Evolutionary conservation across 1,140 invertebrate genomes (phyloP).

Genomic region (Habropoda laboriosa): DNA sequence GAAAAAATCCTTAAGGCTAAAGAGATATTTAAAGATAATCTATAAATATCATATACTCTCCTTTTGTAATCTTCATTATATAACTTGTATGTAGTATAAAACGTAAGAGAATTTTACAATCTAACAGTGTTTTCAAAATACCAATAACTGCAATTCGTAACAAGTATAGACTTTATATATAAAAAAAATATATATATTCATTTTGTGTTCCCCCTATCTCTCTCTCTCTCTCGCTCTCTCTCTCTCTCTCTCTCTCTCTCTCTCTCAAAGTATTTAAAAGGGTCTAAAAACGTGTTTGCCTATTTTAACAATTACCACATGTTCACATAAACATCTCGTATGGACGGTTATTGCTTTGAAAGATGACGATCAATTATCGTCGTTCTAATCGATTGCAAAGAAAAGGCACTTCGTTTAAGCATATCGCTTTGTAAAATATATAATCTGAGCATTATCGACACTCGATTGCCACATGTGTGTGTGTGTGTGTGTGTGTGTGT

Average conservation of each 20-base stretch:
- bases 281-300: conserved; percentile 66
- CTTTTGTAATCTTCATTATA: conserved; percentile 65
- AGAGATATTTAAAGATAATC: conserved; percentile 65
- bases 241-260: too few relatives aligned
- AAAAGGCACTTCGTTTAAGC: conserved; percentile 71
- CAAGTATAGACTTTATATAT: conserved; percentile 80
- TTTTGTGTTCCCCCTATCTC: conserved; percentile 58
- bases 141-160: conserved; percentile 76
- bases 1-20: conserved; percentile 67
- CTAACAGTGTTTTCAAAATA: conserved; percentile 72
- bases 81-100: conserved; percentile 71
- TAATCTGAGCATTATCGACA: conserved; percentile 53
- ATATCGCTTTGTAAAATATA: conserved; percentile 63
- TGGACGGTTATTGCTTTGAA: conserved; percentile 79
- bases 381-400: conserved; percentile 67
- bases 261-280: conserved; percentile 48
- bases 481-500: neutral
- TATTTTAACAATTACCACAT: conserved; percentile 73
- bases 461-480: conserved; percentile 13
- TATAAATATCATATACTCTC: conserved; percentile 67
- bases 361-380: conserved; percentile 66
- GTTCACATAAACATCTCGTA: conserved; percentile 75
- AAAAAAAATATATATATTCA: conserved; percentile 74
- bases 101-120: conserved; percentile 72
- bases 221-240: too few relatives aligned